Base-by-base conservation (phyloP, 2,797 vertebrate genomes). In the Sphaeramia orbicularis region DNA sequence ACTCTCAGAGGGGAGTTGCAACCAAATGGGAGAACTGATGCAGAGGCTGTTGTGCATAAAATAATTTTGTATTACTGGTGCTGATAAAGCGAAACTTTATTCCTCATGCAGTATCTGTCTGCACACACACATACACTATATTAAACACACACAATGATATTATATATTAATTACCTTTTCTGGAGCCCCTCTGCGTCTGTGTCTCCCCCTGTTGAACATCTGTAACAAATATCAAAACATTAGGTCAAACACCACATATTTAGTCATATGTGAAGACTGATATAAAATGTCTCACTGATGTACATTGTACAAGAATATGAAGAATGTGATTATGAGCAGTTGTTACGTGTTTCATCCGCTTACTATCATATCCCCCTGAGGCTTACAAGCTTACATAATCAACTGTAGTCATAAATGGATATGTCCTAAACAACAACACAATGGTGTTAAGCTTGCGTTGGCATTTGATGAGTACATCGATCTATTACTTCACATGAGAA, bases 181-280 rank as follows among this genome's bases (percentile, higher is more conserved):
- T 86, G 71, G 89, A 85, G 60, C 82, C 80, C 80, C 91, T 88
- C 78, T 93, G 87, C 59, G 88, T 87, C 72, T 90, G 84, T 15
- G 86, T 84, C 51, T 94, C 94, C 65, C 90, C 93, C 81, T 90
- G 91, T 80, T 93, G 83, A 79, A 94, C 92, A 84, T 94, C 93
- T 95, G 84, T 10, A 84, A 85, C 52, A 86, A 65, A 79, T 32
- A 63, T 75, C 43, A 59, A 76, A 75, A 65, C 21, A 68, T 65
- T 12, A 79, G 65, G 73, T 79, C 65, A 71, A 49, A 52, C 38
- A 72, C 56, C 51, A 40, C 27, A 44, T 30, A 35, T 41, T 12
- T 44, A 62, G 42, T 36, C 32, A 21, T 7, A 37, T 61, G 40
- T 36, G 32, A 65, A 15, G 4, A 27, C 7, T 76, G 56, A 76